These are phyloP conservation scores for Neopelma chrysocephalum DNA, from an alignment of 2,797 vertebrate genomes.

Conservation along the genomic window DNA sequence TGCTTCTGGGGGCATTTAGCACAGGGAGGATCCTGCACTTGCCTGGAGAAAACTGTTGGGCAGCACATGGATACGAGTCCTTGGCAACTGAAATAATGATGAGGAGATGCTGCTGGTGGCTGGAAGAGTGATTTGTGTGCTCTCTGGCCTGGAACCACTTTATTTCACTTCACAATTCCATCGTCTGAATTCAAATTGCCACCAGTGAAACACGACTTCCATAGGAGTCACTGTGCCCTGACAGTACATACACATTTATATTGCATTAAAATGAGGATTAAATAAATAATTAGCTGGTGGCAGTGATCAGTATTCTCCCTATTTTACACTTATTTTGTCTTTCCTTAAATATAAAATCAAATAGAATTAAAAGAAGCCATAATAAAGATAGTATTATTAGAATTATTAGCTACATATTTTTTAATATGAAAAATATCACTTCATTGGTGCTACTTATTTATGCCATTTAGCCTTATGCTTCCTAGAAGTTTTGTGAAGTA, in stretches of 20 bases:
- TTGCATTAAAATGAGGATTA: not conserved
- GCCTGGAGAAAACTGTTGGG: not conserved
- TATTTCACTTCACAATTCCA: not conserved
- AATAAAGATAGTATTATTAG: not conserved
- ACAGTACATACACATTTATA: not conserved
- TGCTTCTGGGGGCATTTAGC: not conserved
- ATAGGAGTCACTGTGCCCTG: not conserved
- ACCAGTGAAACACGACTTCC: not conserved
- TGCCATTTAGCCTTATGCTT: not conserved
- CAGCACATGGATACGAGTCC: not conserved
- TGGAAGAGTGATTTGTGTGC: not conserved
- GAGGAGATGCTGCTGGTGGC: not conserved
- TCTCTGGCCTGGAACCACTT: not conserved
- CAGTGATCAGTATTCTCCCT: not conserved
- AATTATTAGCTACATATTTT: not conserved
- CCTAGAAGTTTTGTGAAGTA: too few species aligned
- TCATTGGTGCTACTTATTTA: not conserved
- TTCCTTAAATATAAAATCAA: not conserved
- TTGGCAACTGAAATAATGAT: not conserved
- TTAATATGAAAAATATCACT: not conserved
- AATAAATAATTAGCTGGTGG: not conserved
- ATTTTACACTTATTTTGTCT: not conserved
- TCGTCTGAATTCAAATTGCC: not conserved
- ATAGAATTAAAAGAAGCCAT: not conserved
- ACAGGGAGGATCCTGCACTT: not conserved